These are phyloP conservation scores for Hypena proboscidalis DNA, from an alignment of 2,888 invertebrate genomes.

Conservation along the genomic window DNA sequence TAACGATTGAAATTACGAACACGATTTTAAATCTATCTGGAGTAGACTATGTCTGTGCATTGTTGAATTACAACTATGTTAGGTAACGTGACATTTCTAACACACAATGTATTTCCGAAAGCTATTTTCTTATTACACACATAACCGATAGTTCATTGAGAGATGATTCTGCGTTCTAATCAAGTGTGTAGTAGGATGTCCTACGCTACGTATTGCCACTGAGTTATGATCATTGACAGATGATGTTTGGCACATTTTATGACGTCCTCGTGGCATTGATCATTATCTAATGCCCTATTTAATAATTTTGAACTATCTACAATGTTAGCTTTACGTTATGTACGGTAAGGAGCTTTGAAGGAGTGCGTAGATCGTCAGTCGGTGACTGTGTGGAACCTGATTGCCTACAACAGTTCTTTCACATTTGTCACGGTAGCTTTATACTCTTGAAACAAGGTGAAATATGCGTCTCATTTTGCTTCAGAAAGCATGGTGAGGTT, in stretches of 20 bases:
- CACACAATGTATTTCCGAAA: conserved; percentile 58
- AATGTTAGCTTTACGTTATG: conserved; percentile 27
- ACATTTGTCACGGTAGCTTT: too few species aligned
- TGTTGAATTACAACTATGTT: conserved; percentile 58
- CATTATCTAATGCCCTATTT: conserved; percentile 40
- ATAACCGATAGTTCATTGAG: conserved; percentile 33
- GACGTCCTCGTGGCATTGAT: conserved; percentile 33
- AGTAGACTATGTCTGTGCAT: conserved; percentile 64
- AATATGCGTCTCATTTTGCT: too few species aligned
- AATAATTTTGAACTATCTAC: conserved; percentile 44
- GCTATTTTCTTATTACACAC: conserved; percentile 52
- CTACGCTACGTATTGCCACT: conserved; percentile 51
- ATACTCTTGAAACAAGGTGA: too few species aligned
- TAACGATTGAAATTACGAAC: conserved; percentile 70
- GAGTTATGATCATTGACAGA: conserved; percentile 40
- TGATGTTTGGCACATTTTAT: conserved; percentile 71
- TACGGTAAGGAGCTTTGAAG: conserved; percentile 10
- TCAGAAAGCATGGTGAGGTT: too few species aligned
- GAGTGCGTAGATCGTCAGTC: background rate
- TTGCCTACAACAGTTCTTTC: too few species aligned
- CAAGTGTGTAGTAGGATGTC: conserved; percentile 26
- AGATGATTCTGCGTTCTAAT: conserved; percentile 34
- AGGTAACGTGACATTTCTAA: conserved; percentile 63
- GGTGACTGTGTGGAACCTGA: too few species aligned
- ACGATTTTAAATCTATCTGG: conserved; percentile 68